Evolutionary conservation across 1,140 invertebrate genomes (phyloP), one percentile per base, ranked within the genome.

Genomic region (Ceratosolen fusciceps): DNA sequence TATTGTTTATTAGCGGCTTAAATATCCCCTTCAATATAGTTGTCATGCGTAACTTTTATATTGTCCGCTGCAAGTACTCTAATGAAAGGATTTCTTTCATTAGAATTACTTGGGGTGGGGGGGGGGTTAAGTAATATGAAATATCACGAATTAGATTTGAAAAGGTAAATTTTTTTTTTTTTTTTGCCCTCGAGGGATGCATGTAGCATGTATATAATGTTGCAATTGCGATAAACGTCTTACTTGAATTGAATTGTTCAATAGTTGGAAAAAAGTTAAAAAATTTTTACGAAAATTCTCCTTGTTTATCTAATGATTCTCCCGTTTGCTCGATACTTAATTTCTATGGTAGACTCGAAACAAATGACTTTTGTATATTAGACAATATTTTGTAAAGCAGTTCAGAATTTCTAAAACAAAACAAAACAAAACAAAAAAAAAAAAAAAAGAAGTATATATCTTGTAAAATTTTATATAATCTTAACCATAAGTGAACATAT

Each of bases 401-500:
- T 75, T 75, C 62, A 75, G 8, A 29, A 75, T 75, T 75, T 67
- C 21, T 21, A 75, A 7, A 12, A 43, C 5, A 43, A 43, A 7
- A 43, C 39, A n/a, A n/a, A n/a, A n/a, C n/a, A n/a, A n/a, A n/a
- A n/a, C n/a, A n/a, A n/a, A n/a, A n/a, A n/a, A n/a, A n/a, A n/a
- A n/a, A n/a, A n/a, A n/a, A n/a, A 39, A 49, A 65, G 65, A 58
- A 7, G 14, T 8, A 62, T 62, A 76, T 67, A 5, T n/a, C 26
- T 68, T 77, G 65, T 68, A 68, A 67, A 76, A 77, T 77, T 77
- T 54, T 77, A 77, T 77, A 54, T 26, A 43, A 37, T 26, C 14
- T 68, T 77, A 56, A 76, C n/a, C 49, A 43, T 19, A 62, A 65
- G 14, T 29, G 29, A 76, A 56, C 43, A 77, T 54, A 67, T 68